phyloP scores from a whole-genome alignment of 2,113 vertebrate species.

The Barbus barbus region DNA sequence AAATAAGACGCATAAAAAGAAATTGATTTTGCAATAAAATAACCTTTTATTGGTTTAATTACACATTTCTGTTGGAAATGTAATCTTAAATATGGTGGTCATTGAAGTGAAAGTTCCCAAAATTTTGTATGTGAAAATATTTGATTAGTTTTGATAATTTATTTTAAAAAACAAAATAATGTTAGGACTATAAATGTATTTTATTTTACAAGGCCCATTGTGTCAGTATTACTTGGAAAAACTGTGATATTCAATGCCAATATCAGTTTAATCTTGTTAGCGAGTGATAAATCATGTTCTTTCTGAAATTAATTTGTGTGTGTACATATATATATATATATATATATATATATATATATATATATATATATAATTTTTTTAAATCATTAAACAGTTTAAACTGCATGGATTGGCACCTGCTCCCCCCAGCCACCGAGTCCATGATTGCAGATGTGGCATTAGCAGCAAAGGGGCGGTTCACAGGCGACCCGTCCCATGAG shows the following conservation, averaged over 20 bases:
- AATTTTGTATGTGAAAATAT: too few species aligned
- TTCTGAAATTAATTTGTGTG: background rate
- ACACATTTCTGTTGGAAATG: background rate
- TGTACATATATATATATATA: too few species aligned
- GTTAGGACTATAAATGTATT: background rate
- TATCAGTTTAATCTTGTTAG: background rate
- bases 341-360: too few species aligned
- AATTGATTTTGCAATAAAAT: background rate
- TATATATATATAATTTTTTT: too few species aligned
- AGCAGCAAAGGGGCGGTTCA: conserved; percentile 82
- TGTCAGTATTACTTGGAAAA: background rate
- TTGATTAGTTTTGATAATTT: too few species aligned
- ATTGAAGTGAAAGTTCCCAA: background rate
- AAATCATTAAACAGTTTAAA: conserved; percentile 80
- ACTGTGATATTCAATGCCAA: background rate
- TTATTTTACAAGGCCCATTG: background rate
- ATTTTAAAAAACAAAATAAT: too few species aligned
- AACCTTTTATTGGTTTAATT: background rate
- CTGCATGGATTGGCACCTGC: conserved; percentile 89
- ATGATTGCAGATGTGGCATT: conserved; percentile 65
- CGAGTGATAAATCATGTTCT: background rate
- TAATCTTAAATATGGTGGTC: background rate
- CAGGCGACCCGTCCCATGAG: conserved; percentile 86
- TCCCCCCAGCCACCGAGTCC: conserved; percentile 76
- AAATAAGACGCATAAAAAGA: background rate